Base-by-base conservation (phyloP, 1,140 invertebrate species). In the Patella vulgata region DNA sequence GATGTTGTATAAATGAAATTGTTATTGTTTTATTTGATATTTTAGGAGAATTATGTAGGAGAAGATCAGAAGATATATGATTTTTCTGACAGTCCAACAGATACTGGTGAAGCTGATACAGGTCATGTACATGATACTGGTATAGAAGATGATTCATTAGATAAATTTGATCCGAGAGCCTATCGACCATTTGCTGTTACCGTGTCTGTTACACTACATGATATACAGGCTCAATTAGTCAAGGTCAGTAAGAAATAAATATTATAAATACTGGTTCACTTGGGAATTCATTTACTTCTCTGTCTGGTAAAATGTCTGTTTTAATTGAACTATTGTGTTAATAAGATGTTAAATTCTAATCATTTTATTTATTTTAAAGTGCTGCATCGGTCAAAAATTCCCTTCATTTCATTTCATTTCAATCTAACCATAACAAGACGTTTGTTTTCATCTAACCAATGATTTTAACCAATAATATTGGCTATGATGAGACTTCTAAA, bases 1-100 rank as follows among this genome's bases (percentile, higher is more conserved):
- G n/a, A n/a, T n/a, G n/a, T n/a, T n/a, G n/a, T n/a, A n/a, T n/a
- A n/a, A n/a, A n/a, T n/a, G n/a, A n/a, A n/a, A n/a, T n/a, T n/a
- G n/a, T n/a, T n/a, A n/a, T 36, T 36, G 5, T 47, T 25, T 40
- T 30, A 44, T 46, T 63, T 59, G 31, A 39, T 68, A 76, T 77
- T 85, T 31, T 70, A 91, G 87, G 96, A 98, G 85, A 98, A 98
- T 78, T 94, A 98, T 62, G 95, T 98, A 83, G 96, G 96, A 0
- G 94, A 96, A 82, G 91, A 96, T 87, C 95, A 97, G 84, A 88
- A 87, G 8, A 97, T 97, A 77, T 95, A 93, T 0, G 95, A 97
- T 72, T 96, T 74, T 95, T 71, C 39, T 51, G 68, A 68, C 31
- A 47, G 42, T 25, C 63, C 69, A 30, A 58, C 44, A 12, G 50